Conservation (phyloP, 2,113 vertebrate species). For the Coptodon rendalli region DNA sequence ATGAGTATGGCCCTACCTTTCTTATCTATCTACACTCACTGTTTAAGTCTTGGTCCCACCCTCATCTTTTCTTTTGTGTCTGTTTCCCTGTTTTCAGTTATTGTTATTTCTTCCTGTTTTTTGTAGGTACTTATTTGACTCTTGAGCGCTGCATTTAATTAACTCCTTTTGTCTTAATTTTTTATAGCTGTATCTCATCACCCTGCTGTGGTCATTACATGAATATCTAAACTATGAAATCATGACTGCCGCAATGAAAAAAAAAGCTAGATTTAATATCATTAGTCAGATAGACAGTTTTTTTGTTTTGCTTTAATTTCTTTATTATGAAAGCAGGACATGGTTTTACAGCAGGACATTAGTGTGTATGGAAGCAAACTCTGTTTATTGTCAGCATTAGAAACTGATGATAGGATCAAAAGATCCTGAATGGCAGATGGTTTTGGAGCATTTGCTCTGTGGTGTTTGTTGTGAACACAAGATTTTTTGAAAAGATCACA, state of each 20-base stretch:
- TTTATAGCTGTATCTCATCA: background rate
- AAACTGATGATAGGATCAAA: background rate
- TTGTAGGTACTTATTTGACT: background rate
- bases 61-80: background rate
- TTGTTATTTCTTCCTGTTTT: background rate
- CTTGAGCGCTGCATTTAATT: background rate
- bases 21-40: background rate
- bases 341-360: background rate
- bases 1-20: background rate
- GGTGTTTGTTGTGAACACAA: background rate
- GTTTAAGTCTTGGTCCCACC: background rate
- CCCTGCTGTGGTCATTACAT: background rate
- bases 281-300: background rate
- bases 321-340: background rate
- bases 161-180: background rate
- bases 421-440: background rate
- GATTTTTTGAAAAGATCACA: background rate
- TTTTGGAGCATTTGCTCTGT: background rate
- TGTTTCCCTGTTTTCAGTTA: background rate
- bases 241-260: background rate
- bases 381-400: background rate
- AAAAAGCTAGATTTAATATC: background rate
- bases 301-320: accelerated
- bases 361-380: background rate
- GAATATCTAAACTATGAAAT: background rate